Conservation (phyloP, 2,113 vertebrate genomes). For the Apodemus speciosus region DNA sequence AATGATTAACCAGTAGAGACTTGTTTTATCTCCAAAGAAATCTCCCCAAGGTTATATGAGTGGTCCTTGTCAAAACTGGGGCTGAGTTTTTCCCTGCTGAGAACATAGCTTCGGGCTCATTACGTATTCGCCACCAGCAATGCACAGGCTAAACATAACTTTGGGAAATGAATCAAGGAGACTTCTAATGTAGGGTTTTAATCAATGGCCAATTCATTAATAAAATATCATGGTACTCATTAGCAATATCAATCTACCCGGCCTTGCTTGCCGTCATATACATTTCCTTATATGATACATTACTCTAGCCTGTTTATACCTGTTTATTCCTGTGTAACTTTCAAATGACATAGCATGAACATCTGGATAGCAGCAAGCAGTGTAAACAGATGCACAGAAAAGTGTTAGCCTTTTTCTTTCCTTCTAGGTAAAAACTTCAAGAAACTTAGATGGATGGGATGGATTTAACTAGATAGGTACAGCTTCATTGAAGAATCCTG, state of each 20-base stretch:
- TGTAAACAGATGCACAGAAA: background rate
- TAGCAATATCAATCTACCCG: background rate
- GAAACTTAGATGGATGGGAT: background rate
- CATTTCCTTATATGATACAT: background rate
- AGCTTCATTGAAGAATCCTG: background rate
- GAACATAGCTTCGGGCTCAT: background rate
- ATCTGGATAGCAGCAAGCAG: background rate
- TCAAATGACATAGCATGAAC: background rate
- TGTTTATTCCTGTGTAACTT: background rate
- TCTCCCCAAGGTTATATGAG: background rate
- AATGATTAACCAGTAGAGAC: background rate
- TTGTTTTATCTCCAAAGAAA: background rate
- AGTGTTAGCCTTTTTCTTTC: background rate
- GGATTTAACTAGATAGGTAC: fast-evolving
- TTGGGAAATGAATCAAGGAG: constrained; percentile 71
- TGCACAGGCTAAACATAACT: constrained; percentile 3
- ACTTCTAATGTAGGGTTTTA: constrained; percentile 65
- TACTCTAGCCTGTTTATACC: background rate
- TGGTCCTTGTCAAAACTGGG: background rate
- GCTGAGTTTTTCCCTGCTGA: background rate
- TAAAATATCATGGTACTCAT: constrained; percentile 39
- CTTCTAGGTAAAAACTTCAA: background rate
- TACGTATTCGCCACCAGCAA: constrained; percentile 37
- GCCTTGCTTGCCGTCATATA: background rate
- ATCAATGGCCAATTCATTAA: constrained; percentile 64